phyloP scores from a whole-genome alignment of 2,888 invertebrate species.

The Caenorhabditis auriculariae region DNA sequence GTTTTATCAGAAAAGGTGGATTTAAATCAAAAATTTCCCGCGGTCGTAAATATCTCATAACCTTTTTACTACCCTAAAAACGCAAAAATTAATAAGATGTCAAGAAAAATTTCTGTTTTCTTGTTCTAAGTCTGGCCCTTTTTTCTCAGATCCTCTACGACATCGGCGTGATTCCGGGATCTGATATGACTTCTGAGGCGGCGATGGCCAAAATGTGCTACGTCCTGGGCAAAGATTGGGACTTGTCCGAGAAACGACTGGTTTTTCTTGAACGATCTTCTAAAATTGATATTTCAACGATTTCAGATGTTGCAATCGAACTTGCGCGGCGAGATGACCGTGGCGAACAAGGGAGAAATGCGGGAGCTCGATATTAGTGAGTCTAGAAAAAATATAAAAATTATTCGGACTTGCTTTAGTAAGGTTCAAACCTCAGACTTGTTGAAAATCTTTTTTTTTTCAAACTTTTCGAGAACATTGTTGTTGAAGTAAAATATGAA shows the following conservation, averaged over 20 bases:
- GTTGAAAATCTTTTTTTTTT: too few relatives aligned
- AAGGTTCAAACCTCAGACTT: too few relatives aligned
- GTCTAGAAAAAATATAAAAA: conserved; percentile 22
- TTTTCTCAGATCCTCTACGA: conserved; percentile 69
- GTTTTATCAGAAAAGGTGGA: too few relatives aligned
- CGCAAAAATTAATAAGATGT: too few relatives aligned
- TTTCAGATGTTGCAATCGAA: conserved; percentile 76
- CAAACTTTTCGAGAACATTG: too few relatives aligned
- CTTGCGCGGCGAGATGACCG: conserved; percentile 80
- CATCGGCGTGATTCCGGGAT: conserved; percentile 78
- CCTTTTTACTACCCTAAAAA: not conserved
- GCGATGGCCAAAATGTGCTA: conserved; percentile 87
- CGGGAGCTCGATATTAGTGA: conserved; percentile 59
- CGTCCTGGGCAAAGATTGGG: conserved; percentile 77
- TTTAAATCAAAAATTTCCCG: not conserved
- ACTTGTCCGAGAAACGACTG: conserved; percentile 64
- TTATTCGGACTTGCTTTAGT: too few relatives aligned
- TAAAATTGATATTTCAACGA: not conserved
- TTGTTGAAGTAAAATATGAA: too few relatives aligned
- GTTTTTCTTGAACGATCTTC: not conserved
- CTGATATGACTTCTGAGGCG: conserved; percentile 90
- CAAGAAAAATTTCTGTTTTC: too few relatives aligned
- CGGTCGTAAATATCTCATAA: not conserved
- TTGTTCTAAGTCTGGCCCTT: too few relatives aligned
- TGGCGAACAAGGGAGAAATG: conserved; percentile 49